These are phyloP conservation scores for Nymphalis io DNA, from an alignment of 1,140 invertebrate genomes.

Conservation along the genomic window DNA sequence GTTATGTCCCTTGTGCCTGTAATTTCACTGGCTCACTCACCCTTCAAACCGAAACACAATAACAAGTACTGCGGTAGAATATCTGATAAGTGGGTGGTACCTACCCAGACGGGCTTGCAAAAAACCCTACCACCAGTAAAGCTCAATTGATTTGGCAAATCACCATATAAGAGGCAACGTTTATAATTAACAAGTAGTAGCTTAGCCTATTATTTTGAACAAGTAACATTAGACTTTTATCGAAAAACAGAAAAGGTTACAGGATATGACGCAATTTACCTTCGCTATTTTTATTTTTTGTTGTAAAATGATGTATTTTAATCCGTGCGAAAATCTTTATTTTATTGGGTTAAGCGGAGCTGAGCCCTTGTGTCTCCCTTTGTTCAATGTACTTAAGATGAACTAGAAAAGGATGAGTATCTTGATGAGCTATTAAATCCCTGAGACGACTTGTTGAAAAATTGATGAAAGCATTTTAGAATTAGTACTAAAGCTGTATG, in stretches of 20 bases:
- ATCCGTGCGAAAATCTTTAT: conserved; percentile 2
- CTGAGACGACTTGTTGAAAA: conserved; percentile 16
- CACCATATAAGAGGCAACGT: too few relatives aligned
- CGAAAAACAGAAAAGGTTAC: conserved; percentile 29
- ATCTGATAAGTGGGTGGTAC: too few relatives aligned
- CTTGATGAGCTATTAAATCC: conserved; percentile 24
- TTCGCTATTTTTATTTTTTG: conserved; percentile 25
- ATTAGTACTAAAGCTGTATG: neutral
- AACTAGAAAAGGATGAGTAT: conserved; percentile 27
- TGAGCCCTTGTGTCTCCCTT: conserved; percentile 9
- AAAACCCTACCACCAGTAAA: too few relatives aligned
- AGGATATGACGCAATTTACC: conserved; percentile 23
- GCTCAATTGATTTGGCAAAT: too few relatives aligned
- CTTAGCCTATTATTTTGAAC: neutral
- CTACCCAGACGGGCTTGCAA: too few relatives aligned
- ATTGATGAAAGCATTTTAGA: conserved; percentile 16
- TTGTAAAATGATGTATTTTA: neutral
- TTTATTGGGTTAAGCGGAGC: conserved; percentile 12
- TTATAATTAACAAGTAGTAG: too few relatives aligned
- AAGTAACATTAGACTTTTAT: neutral
- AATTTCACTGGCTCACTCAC: too few relatives aligned
- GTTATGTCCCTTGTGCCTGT: too few relatives aligned
- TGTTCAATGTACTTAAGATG: conserved; percentile 18
- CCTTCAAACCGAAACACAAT: too few relatives aligned
- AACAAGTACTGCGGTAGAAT: too few relatives aligned